Evolutionary conservation across 2,113 vertebrate genomes (phyloP), one percentile per base, ranked within the genome.

Genomic region (Accipiter cooperii): DNA sequence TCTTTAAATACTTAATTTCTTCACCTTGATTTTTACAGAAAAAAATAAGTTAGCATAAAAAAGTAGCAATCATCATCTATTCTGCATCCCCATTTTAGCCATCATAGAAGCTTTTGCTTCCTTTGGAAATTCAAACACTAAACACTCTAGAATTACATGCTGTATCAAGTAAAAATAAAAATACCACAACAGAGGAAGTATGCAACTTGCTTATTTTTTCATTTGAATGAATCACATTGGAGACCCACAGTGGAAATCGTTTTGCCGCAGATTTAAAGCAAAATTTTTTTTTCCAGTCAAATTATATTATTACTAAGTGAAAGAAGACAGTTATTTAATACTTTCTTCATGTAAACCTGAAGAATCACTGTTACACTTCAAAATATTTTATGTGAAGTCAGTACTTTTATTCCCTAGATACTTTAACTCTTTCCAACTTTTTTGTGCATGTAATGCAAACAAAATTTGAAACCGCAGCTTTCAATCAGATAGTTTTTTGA

Each of bases 81-180:
- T 88, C 33, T 69, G 44, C 54, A 77, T 49, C 68, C 19, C 21
- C 8, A 4, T 65, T 91, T 93, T 81, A 88, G 47, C n/a, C 47
- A 21, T 26, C 17, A 58, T 0, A 61, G 66, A 84, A 94, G 29
- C 12, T 90, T 84, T 87, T 69, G 36, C 79, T 90, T 87, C 83
- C 83, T 77, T 71, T 83, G 40, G 31, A 91, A 97, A 94, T 68
- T 65, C 17, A 75, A 34, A 84, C 76, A 58, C 17, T 46, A 82
- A 91, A 87, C 66, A 75, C 55, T 90, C 80, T 17, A 89, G 47
- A 91, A 97, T 78, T 75, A 87, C 47, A 77, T 57, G 76, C 47
- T 89, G 69, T 31, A 86, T 84, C 75, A 80, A 91, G 55, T 77
- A 29, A 90, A 88, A 83, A 81, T 88, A 89, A 95, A 94, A 96